Percentiles rank a stretch among this genome's conserved stretches.
Evolutionary conservation across 2,888 invertebrate genomes (phyloP).

Genomic region (Hydroisotoma schaefferi): DNA sequence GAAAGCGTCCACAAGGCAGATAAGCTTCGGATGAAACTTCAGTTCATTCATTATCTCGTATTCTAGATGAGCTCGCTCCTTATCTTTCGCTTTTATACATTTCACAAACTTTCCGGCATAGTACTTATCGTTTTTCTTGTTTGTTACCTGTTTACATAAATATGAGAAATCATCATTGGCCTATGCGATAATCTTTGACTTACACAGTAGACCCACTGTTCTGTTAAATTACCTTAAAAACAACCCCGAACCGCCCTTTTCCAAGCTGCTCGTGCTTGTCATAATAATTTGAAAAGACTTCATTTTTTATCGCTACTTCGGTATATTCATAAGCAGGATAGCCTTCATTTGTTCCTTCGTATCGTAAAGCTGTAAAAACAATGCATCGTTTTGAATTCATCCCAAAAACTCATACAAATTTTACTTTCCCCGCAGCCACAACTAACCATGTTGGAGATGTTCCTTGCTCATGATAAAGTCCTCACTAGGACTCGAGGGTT

Average conservation of each 20-base stretch:
- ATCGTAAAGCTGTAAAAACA: too few relatives aligned
- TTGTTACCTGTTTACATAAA: conserved; percentile 60
- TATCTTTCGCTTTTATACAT: conserved; percentile 68
- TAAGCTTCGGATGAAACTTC: conserved; percentile 72
- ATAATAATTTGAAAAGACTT: conserved; percentile 33
- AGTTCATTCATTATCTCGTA: conserved; percentile 81
- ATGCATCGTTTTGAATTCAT: too few relatives aligned
- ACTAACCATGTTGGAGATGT: too few relatives aligned
- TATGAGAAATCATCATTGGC: background rate
- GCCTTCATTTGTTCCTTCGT: too few relatives aligned
- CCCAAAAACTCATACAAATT: too few relatives aligned
- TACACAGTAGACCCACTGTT: background rate
- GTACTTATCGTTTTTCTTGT: conserved; percentile 62
- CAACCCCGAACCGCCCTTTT: conserved; percentile 70
- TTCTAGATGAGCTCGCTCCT: conserved; percentile 74
- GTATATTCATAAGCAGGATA: conserved; percentile 22
- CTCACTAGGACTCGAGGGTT: conserved; percentile 53
- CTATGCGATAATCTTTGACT: background rate
- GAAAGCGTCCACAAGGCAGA: conserved; percentile 78
- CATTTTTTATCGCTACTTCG: conserved; percentile 24
- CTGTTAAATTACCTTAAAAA: conserved; percentile 57
- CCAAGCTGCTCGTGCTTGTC: conserved; percentile 68
- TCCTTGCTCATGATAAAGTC: background rate
- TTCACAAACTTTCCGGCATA: conserved; percentile 81
- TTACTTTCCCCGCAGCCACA: too few relatives aligned